phyloP scores from a whole-genome alignment of 2,888 invertebrate genomes.

The Chironomus riparius region DNA sequence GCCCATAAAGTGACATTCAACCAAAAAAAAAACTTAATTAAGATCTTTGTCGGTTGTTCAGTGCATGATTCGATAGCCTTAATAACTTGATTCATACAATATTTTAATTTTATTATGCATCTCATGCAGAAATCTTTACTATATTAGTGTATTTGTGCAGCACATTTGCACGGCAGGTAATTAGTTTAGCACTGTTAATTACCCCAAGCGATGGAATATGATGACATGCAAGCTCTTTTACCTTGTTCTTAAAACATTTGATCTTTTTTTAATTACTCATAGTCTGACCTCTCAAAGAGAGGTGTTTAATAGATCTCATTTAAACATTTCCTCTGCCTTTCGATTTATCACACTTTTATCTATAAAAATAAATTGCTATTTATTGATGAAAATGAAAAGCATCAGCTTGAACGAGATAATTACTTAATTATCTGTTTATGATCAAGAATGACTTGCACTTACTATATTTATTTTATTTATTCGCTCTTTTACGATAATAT shows the following conservation, averaged over 20 bases:
- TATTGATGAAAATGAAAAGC: background rate
- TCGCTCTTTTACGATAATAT: background rate
- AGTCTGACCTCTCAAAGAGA: too few species aligned
- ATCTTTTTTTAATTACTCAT: too few species aligned
- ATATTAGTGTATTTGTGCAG: background rate
- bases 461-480: background rate
- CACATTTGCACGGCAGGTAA: constrained; percentile 19
- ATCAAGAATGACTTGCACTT: constrained; percentile 9
- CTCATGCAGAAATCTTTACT: background rate
- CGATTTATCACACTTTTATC: background rate
- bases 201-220: background rate
- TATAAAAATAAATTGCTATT: background rate
- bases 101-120: background rate
- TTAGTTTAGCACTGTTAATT: constrained; percentile 23
- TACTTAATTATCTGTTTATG: constrained; percentile 23
- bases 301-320: too few species aligned
- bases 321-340: too few species aligned
- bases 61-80: constrained; percentile 1
- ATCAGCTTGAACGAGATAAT: constrained; percentile 6
- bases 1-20: constrained; percentile 10
- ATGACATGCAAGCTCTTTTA: constrained; percentile 2
- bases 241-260: background rate
- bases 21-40: constrained; percentile 24
- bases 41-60: constrained; percentile 7
- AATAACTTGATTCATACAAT: background rate